Conservation (phyloP, 2,797 vertebrate species). For the Dendrocincla fuliginosa region DNA sequence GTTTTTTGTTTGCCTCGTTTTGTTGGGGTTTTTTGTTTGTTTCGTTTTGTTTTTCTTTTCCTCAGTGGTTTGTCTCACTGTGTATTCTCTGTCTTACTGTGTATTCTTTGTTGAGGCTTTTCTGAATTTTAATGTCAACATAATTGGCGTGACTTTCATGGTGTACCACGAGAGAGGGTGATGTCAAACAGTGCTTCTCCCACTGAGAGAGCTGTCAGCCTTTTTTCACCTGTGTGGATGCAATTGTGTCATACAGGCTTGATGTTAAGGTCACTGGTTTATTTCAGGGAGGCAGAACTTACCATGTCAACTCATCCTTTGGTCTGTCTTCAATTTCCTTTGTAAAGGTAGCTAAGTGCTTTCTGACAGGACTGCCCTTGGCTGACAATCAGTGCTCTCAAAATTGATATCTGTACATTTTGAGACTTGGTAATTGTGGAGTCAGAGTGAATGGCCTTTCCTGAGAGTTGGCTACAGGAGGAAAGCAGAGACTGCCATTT, state of each 20-base stretch:
- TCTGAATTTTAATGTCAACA: neutral
- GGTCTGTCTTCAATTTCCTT: neutral
- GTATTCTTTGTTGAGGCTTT: neutral
- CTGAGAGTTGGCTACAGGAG: neutral
- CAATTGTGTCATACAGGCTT: rapidly evolving
- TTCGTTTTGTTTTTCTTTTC: too few relatives aligned
- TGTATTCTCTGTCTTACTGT: neutral
- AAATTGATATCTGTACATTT: rapidly evolving
- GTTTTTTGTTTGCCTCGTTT: neutral
- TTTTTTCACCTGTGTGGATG: neutral
- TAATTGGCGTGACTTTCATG: neutral
- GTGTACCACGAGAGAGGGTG: neutral
- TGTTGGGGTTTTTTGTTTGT: neutral
- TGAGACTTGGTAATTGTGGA: neutral
- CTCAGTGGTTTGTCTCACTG: neutral
- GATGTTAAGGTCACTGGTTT: neutral
- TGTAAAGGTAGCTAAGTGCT: neutral
- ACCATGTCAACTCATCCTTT: neutral
- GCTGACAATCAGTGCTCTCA: neutral
- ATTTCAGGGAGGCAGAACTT: neutral
- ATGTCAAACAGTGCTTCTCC: neutral
- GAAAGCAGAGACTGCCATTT: neutral
- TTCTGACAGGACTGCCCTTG: neutral
- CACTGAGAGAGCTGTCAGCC: neutral
- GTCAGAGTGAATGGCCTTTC: neutral